Evolutionary conservation across 2,113 vertebrate species (phyloP), one percentile per base, ranked within the genome.

Genomic region (Hylia prasina): DNA sequence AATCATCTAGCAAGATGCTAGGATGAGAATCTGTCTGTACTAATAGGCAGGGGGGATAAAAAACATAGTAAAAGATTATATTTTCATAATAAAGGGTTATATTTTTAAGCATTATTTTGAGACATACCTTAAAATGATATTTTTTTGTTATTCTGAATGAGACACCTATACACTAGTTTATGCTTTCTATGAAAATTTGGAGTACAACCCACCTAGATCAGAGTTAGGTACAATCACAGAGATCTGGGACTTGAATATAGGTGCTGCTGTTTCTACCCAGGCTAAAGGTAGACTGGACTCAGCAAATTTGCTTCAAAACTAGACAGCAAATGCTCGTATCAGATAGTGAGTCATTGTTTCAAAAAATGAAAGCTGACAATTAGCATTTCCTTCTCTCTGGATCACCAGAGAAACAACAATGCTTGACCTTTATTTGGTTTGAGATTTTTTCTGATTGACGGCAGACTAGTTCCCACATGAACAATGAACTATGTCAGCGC

Each of bases 401-500:
- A 89, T 84, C 73, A 79, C 50, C 35, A 81, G 83, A 54, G 70
- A 82, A 92, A 94, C 19, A 96, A 90, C 86, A 93, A 89, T 50
- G 75, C 37, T 58, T 93, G 92, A 94, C 91, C 87, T 93, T 95
- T 89, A 76, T 63, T 92, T 83, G 58, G 63, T 69, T 84, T 91
- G 40, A 33, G 4, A 1, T 10, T 69, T 51, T 85, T 72, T 33
- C 21, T 79, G 60, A 58, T 33, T 89, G 86, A 76, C 5, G 7
- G 63, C 65, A 56, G 60, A 90, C 17, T 63, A 75, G 53, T 51
- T 90, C 81, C 73, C 75, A 86, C 30, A 70, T 63, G 65, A 87
- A 45, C 65, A 89, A 90, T 94, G 89, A 87, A 70, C 73, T 73
- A 13, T 89, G 91, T 91, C 92, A 87, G 58, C 50, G 20, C 42